Base-by-base conservation (phyloP, 1,140 invertebrate species). In the Stegodyphus dumicola region DNA sequence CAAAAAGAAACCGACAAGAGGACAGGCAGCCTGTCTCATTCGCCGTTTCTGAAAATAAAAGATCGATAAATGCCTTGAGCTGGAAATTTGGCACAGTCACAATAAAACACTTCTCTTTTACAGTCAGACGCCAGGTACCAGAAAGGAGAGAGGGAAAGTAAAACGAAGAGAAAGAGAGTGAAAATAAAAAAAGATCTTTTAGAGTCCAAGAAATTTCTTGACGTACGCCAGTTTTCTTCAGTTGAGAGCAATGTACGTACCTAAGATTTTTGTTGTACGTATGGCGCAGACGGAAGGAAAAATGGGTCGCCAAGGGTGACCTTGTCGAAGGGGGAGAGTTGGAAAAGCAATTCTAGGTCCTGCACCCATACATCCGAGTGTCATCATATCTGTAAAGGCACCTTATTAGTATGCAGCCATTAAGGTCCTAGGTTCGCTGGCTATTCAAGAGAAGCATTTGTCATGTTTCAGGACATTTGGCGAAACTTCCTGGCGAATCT, bases 321-420 rank as follows among this genome's bases (percentile, higher is more conserved):
- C 71, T 83, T 83, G 80, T 67, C 49, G 48, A 73, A 80, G 67
- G 33, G 67, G 69, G n/a, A 80, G 52, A 71, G 52, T 78, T 69
- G 15, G 64, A 54, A 78, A 78, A 78, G 77, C 69, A 78, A 51
- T 64, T 81, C 64, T 81, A 11, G 78, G 78, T 81, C 33, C 70
- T 75, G 70, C 64, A n/a, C 52, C 18, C 66, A 69, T 18, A 77
- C 75, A 13, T 53, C 49, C 77, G 70, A n/a, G 33, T 66, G 80
- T 53, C 80, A 83, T 83, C 80, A 83, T 83, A 83, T 75, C 70
- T 83, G 70, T 78, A 65, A 78, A 71, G 52, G 78, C 48, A 75
- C 71, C 80, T 83, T 83, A 83, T 83, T 83, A 83, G 71, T 71
- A 83, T 83, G 64, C 70, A 67, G 80, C 18, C 70, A 83, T 83